Conservation (phyloP, 2,797 vertebrate species). For the Rhinoraja longicauda region DNA sequence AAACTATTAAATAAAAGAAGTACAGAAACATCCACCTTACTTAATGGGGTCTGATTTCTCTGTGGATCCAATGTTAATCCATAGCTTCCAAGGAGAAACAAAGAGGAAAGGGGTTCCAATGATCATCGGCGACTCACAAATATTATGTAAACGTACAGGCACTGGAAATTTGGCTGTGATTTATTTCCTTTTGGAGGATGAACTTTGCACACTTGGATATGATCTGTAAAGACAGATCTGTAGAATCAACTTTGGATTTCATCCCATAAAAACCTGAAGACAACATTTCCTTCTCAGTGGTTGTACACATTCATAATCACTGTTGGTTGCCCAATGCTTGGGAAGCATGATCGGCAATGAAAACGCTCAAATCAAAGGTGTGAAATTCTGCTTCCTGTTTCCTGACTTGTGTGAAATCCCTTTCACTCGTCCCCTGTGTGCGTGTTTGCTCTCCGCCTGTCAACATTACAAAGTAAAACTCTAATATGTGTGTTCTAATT, state of each 20-base stretch:
- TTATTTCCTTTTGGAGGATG: slow-evolving; percentile 24
- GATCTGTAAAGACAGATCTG: background rate
- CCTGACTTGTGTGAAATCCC: background rate
- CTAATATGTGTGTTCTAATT: background rate
- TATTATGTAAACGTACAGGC: background rate
- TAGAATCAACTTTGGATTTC: background rate
- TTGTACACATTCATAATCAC: background rate
- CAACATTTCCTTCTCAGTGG: background rate
- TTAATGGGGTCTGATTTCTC: background rate
- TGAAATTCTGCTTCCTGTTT: background rate
- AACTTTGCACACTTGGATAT: background rate
- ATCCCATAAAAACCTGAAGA: background rate
- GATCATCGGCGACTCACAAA: background rate
- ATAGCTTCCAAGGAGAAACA: background rate
- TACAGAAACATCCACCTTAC: background rate
- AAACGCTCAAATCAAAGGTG: background rate
- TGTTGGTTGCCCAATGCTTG: background rate
- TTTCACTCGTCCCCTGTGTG: background rate
- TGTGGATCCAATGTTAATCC: slow-evolving; percentile 15
- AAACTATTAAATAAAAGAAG: background rate
- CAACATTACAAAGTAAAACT: background rate
- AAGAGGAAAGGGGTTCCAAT: no score
- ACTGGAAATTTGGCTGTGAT: slow-evolving; percentile 3
- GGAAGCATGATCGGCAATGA: background rate
- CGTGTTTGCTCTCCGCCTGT: background rate